Percentiles rank a stretch among this genome's conserved stretches.
Conservation (phyloP, 2,888 invertebrate species). For the Mayetiola destructor region DNA sequence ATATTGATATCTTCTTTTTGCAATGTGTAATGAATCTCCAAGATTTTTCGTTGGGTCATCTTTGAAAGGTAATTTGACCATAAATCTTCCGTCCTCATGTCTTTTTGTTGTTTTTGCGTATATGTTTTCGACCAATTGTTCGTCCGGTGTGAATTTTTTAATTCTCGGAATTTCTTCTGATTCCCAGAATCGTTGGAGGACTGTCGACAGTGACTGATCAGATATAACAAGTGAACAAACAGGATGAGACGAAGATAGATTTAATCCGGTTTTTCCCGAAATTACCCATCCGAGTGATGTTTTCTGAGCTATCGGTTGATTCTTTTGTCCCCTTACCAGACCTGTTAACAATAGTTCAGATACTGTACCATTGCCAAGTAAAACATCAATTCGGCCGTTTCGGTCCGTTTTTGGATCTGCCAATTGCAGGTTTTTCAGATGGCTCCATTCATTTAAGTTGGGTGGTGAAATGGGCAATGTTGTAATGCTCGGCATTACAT, state of each 20-base stretch:
- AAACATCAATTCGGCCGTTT: not conserved
- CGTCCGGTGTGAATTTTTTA: not conserved
- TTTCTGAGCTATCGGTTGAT: not conserved
- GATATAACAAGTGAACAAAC: not conserved
- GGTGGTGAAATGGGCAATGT: not conserved
- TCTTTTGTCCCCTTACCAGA: not conserved
- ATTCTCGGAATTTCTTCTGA: not conserved
- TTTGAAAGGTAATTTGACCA: constrained; percentile 11
- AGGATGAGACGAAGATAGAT: not conserved
- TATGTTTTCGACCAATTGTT: not conserved
- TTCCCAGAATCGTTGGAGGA: constrained; percentile 6
- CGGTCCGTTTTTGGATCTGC: not conserved
- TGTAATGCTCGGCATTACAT: not conserved
- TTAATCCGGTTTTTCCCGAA: not conserved
- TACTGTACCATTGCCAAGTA: not conserved
- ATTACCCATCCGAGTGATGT: not conserved
- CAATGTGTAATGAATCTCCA: not conserved
- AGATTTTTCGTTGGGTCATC: not conserved
- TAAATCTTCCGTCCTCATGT: not conserved
- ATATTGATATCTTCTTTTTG: not conserved
- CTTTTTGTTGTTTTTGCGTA: not conserved
- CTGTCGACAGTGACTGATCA: not conserved
- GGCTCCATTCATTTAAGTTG: not conserved
- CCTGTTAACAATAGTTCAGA: not conserved
- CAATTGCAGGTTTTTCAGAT: not conserved